These are phyloP conservation scores for Leucoma salicis DNA, from an alignment of 2,888 invertebrate genomes.

Conservation along the genomic window DNA sequence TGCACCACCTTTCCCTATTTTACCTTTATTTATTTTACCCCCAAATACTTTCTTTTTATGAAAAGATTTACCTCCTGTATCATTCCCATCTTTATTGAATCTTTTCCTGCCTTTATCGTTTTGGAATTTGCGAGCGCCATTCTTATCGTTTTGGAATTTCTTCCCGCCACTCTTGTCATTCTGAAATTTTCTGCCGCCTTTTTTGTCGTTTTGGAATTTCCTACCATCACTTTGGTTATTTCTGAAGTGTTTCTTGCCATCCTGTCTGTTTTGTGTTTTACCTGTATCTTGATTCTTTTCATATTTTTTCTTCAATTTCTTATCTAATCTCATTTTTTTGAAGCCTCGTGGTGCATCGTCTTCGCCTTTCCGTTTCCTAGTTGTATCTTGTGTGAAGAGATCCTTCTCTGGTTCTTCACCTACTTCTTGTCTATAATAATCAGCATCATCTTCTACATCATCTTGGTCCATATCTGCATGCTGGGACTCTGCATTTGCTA, in stretches of 20 bases:
- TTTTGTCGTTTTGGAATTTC: slow-evolving; percentile 26
- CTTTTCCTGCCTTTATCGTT: slow-evolving; percentile 31
- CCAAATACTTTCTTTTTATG: slow-evolving; percentile 66
- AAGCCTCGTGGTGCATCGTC: slow-evolving; percentile 63
- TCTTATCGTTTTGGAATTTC: slow-evolving; percentile 33
- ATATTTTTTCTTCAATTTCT: slow-evolving; percentile 65
- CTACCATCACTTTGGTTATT: slow-evolving; percentile 29
- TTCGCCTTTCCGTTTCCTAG: slow-evolving; percentile 60
- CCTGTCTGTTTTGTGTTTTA: slow-evolving; percentile 27
- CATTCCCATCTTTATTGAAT: slow-evolving; percentile 35
- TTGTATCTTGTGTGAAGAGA: slow-evolving; percentile 57
- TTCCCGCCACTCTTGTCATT: slow-evolving; percentile 29
- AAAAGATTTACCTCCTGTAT: slow-evolving; percentile 34
- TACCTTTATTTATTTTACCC: slow-evolving; percentile 63
- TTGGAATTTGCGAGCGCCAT: slow-evolving; percentile 39
- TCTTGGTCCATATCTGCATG: slow-evolving; percentile 61
- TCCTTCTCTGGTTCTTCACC: slow-evolving; percentile 92
- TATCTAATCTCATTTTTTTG: slow-evolving; percentile 72
- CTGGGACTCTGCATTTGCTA: slow-evolving; percentile 79
- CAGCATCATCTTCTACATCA: slow-evolving; percentile 88
- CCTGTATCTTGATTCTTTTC: slow-evolving; percentile 44
- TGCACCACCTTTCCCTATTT: slow-evolving; percentile 42
- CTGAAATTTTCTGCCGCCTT: slow-evolving; percentile 35
- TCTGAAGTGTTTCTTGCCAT: slow-evolving; percentile 40
- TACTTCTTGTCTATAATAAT: slow-evolving; percentile 93